Percentiles rank a stretch among this genome's conserved stretches.
Conservation (phyloP, 2,113 vertebrate species). For the Prionailurus viverrinus region DNA sequence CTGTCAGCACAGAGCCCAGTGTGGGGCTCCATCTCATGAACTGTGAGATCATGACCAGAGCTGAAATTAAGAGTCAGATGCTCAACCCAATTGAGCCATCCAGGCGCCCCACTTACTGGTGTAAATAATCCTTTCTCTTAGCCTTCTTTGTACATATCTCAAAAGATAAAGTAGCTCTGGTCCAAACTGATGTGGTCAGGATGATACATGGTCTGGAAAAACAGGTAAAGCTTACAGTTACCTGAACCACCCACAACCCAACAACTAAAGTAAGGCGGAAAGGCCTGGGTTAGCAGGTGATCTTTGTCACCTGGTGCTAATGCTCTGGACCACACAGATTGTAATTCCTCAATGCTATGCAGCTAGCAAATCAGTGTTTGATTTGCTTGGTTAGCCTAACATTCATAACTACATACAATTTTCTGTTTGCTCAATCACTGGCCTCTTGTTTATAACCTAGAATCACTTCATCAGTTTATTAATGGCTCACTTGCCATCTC, state of each 20-base stretch:
- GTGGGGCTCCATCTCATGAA: too few relatives aligned
- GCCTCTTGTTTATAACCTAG: not conserved
- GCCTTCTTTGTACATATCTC: not conserved
- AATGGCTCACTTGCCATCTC: not conserved
- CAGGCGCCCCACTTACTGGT: not conserved
- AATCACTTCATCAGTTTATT: not conserved
- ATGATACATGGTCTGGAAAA: not conserved
- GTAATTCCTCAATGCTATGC: not conserved
- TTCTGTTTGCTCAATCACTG: not conserved
- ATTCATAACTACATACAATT: not conserved
- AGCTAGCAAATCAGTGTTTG: not conserved
- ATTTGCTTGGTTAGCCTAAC: not conserved
- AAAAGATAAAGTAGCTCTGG: not conserved
- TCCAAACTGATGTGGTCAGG: not conserved
- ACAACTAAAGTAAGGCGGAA: not conserved
- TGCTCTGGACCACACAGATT: rapidly evolving
- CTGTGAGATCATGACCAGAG: too few relatives aligned
- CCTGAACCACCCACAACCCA: not conserved
- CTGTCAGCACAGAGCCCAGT: too few relatives aligned
- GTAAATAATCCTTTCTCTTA: not conserved
- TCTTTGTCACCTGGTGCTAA: not conserved
- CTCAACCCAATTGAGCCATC: too few relatives aligned
- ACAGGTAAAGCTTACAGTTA: not conserved
- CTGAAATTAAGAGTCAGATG: too few relatives aligned
- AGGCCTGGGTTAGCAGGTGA: rapidly evolving